phyloP scores from a whole-genome alignment of 2,113 vertebrate species.

The Alethe castanea region DNA sequence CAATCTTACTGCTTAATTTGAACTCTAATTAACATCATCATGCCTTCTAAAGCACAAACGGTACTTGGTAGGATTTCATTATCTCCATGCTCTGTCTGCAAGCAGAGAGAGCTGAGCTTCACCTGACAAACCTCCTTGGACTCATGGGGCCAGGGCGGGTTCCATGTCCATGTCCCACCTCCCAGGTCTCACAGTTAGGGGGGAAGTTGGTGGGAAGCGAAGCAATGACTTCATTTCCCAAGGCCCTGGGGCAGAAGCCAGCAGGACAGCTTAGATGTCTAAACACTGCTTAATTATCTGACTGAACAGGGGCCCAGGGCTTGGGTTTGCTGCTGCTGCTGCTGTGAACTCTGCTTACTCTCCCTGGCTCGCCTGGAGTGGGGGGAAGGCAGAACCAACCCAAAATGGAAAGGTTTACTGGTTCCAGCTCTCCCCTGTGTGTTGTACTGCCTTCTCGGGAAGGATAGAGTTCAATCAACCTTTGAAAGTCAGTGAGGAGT shows the following conservation, averaged over 20 bases:
- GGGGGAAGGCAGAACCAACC: not conserved
- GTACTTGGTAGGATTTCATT: slow-evolving; percentile 36
- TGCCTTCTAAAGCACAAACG: slow-evolving; percentile 38
- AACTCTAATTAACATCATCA: slow-evolving; percentile 54
- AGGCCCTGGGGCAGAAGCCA: not conserved
- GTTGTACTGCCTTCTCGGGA: not conserved
- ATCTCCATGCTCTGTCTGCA: slow-evolving; percentile 1
- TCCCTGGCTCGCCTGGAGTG: not conserved
- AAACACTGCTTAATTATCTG: slow-evolving; percentile 42
- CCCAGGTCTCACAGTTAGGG: not conserved
- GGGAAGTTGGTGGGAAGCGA: not conserved
- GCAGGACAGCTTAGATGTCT: slow-evolving; percentile 16
- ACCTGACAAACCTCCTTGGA: not conserved
- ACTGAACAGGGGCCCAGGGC: not conserved
- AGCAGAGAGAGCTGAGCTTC: not conserved
- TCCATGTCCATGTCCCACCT: not conserved
- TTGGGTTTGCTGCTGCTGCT: slow-evolving; percentile 20
- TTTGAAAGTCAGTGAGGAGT: not conserved
- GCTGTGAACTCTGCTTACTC: not conserved
- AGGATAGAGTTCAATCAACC: not conserved
- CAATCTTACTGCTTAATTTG: slow-evolving; percentile 59
- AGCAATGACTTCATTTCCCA: slow-evolving; percentile 11
- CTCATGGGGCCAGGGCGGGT: rapidly evolving
- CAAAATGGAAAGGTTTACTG: slow-evolving; percentile 2
- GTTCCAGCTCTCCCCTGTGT: not conserved